Conservation (phyloP, 1,140 invertebrate species). For the Gonioctena quinquepunctata region DNA sequence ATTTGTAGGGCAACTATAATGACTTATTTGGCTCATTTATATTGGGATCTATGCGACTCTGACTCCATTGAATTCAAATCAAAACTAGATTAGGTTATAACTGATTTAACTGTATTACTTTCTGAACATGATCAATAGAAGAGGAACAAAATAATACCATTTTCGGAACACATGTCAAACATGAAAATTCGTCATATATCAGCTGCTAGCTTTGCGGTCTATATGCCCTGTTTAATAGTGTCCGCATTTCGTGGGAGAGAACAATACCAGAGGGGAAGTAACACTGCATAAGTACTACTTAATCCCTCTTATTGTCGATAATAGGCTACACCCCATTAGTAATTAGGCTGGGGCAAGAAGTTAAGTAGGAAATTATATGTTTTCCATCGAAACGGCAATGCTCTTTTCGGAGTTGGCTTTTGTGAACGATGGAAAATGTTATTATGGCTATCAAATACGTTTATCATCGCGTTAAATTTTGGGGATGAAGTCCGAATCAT, state of each 20-base stretch:
- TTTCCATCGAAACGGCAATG: neutral
- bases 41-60: too few species aligned
- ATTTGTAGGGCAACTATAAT: too few species aligned
- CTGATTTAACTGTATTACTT: too few species aligned
- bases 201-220: neutral
- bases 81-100: too few species aligned
- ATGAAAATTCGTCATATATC: too few species aligned
- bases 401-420: neutral
- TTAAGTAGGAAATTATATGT: slow-evolving; percentile 33
- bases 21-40: too few species aligned
- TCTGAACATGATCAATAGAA: too few species aligned
- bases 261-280: slow-evolving; percentile 15
- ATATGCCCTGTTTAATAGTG: neutral
- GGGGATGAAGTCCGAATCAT: too few species aligned
- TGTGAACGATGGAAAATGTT: neutral
- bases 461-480: too few species aligned
- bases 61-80: too few species aligned
- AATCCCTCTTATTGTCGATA: slow-evolving; percentile 31
- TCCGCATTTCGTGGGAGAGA: slow-evolving; percentile 3
- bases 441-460: neutral
- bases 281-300: slow-evolving; percentile 28
- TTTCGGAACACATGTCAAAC: too few species aligned
- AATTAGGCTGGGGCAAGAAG: slow-evolving; percentile 27
- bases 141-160: too few species aligned
- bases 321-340: slow-evolving; percentile 30